These are phyloP conservation scores for Enteromius viviparus DNA, from an alignment of 2,797 vertebrate genomes.

Conservation along the genomic window DNA sequence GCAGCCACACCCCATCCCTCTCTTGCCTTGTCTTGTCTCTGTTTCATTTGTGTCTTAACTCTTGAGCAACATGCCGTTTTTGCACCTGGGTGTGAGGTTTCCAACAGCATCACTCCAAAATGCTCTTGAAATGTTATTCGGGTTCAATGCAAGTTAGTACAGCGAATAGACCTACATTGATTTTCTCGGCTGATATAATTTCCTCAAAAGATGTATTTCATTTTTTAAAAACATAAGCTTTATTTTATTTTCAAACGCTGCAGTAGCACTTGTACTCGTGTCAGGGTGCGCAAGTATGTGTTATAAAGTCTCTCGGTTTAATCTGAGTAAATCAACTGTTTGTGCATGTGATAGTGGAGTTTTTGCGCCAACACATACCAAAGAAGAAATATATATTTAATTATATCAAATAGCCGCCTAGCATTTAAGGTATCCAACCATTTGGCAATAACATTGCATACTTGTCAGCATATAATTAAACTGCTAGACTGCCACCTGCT, in stretches of 20 bases:
- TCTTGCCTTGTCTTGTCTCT: conserved; percentile 32
- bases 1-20: conserved; percentile 19
- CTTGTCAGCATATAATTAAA: neutral
- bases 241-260: neutral
- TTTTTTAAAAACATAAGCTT: neutral
- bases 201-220: neutral
- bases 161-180: neutral
- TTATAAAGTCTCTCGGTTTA: neutral
- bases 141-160: neutral
- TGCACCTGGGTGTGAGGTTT: conserved; percentile 22
- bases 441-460: neutral
- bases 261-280: neutral
- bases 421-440: conserved; percentile 13
- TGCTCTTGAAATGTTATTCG: conserved; percentile 4
- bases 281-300: neutral
- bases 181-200: neutral
- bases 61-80: conserved; percentile 33
- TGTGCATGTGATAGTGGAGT: neutral
- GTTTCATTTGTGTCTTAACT: conserved; percentile 28
- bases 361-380: conserved; percentile 2
- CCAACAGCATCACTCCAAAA: conserved; percentile 11
- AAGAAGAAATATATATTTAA: conserved; percentile 27
- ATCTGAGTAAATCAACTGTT: conserved; percentile 14
- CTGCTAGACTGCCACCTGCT: conserved; percentile 45
- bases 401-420: conserved; percentile 13